These are phyloP conservation scores for Poeciliopsis paucimaculata DNA, from an alignment of 2,797 vertebrate species.

Conservation along the genomic window DNA sequence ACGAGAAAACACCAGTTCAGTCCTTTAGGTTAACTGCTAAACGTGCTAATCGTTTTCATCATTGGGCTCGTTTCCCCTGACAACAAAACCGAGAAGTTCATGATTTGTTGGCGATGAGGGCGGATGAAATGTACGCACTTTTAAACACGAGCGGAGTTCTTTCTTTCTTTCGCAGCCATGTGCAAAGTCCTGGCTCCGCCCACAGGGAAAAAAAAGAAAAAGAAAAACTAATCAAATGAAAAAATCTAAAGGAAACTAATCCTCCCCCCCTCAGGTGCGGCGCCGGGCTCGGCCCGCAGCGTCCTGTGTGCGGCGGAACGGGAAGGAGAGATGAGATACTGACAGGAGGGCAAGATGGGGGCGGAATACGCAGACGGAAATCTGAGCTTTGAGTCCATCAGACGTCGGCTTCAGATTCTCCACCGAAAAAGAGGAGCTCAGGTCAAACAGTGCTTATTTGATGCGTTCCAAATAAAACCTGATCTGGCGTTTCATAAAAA, in stretches of 20 bases:
- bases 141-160: constrained; percentile 5
- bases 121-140: constrained; percentile 32
- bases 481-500: constrained; percentile 79
- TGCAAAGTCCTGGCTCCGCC: not conserved
- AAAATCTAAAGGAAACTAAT: constrained; percentile 59
- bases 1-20: constrained; percentile 59
- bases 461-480: constrained; percentile 87
- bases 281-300: constrained; percentile 61
- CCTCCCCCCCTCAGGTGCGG: constrained; percentile 63
- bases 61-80: constrained; percentile 16
- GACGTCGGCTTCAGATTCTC: constrained; percentile 85
- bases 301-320: constrained; percentile 83
- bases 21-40: constrained; percentile 66
- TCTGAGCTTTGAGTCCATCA: constrained; percentile 83
- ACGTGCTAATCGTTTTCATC: constrained; percentile 45
- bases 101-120: constrained; percentile 76
- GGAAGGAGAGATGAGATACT: constrained; percentile 71
- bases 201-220: not conserved
- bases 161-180: not conserved
- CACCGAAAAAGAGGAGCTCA: constrained; percentile 80
- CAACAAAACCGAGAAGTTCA: constrained; percentile 63
- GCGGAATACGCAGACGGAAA: constrained; percentile 57
- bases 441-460: constrained; percentile 87
- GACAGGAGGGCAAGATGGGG: constrained; percentile 35
- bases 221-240: constrained; percentile 32